Conservation (phyloP, 2,113 vertebrate genomes). For the Bombycilla garrulus region DNA sequence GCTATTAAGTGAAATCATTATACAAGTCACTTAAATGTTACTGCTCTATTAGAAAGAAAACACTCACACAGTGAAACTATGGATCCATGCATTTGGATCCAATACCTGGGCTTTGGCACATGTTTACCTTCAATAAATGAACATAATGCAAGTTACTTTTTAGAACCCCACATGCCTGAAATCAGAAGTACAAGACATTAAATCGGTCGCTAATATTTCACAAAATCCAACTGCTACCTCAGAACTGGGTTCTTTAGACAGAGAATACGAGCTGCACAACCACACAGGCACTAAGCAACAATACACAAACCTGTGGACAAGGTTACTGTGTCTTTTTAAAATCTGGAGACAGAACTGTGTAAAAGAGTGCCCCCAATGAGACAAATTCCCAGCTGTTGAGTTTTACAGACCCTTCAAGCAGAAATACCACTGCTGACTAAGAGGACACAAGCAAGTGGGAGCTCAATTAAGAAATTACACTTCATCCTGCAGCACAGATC, state of each 20-base stretch:
- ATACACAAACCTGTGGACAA: fast-evolving
- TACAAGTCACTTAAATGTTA: not conserved
- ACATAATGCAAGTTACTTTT: not conserved
- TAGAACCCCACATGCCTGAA: not conserved
- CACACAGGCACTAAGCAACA: not conserved
- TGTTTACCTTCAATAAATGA: not conserved
- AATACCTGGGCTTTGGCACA: not conserved
- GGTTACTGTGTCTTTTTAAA: not conserved
- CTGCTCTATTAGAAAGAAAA: not conserved
- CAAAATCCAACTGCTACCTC: not conserved
- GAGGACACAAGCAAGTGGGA: not conserved
- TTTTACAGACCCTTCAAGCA: not conserved
- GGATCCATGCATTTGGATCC: not conserved
- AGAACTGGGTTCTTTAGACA: not conserved
- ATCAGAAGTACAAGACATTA: not conserved
- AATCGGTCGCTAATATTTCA: not conserved
- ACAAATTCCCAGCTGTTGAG: not conserved
- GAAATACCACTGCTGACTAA: not conserved
- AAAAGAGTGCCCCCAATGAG: not conserved
- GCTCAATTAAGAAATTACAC: not conserved
- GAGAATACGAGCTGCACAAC: not conserved
- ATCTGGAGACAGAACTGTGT: not conserved
- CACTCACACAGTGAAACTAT: not conserved
- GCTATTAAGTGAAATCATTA: not conserved
- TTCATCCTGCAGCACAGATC: not conserved